Evolutionary conservation across 2,113 vertebrate species (phyloP).

Genomic region (Amblyopsis rosae): DNA sequence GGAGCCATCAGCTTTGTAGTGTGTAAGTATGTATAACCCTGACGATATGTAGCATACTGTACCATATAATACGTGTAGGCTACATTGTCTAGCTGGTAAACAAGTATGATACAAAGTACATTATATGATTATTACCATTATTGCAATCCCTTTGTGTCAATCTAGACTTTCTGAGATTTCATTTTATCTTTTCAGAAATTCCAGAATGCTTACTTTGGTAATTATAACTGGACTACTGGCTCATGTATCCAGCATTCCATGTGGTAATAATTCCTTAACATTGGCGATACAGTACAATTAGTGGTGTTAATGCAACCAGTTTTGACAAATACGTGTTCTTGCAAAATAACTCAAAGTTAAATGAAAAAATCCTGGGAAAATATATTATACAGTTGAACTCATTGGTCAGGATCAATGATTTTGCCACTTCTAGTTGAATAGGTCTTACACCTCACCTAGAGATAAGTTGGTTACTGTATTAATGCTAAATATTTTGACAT

Average conservation of each 20-base stretch:
- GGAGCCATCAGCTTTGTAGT: background rate
- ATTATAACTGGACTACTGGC: constrained; percentile 54
- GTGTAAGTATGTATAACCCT: background rate
- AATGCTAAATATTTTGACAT: background rate
- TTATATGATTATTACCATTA: background rate
- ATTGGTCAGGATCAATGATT: constrained; percentile 20
- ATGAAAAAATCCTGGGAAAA: constrained; percentile 1
- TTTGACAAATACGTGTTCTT: background rate
- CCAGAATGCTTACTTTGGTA: constrained; percentile 55
- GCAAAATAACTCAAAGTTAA: background rate
- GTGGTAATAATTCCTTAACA: constrained; percentile 54
- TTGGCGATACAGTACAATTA: background rate
- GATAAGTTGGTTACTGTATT: background rate
- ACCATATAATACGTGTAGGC: background rate
- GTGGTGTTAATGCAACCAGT: background rate
- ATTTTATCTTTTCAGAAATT: constrained; percentile 30
- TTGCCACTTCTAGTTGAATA: constrained; percentile 18
- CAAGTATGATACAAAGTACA: background rate
- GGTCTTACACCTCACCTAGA: background rate
- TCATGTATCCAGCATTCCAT: constrained; percentile 52
- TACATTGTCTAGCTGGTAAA: background rate
- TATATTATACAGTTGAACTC: background rate
- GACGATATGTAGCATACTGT: background rate
- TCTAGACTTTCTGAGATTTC: background rate
- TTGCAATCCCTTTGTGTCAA: background rate